Evolutionary conservation across 2,888 invertebrate species (phyloP).

Genomic region (Ophion costatus): DNA sequence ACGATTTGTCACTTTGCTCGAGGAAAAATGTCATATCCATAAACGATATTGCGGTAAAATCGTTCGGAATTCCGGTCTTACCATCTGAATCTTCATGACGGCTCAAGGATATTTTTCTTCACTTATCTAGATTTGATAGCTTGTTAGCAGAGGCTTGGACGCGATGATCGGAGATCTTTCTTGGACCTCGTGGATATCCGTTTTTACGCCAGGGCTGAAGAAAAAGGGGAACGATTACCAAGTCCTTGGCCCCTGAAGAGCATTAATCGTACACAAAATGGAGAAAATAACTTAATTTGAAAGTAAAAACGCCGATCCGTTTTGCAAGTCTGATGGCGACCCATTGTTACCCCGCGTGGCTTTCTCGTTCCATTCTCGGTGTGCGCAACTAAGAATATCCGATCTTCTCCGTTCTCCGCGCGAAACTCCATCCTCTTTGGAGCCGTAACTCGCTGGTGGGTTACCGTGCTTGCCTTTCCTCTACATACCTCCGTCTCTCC

Average conservation of each 20-base stretch:
- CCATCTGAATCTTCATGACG: constrained; percentile 25
- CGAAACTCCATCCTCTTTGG: constrained; percentile 38
- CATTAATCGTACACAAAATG: constrained; percentile 81
- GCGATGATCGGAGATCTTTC: constrained; percentile 31
- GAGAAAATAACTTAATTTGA: constrained; percentile 82
- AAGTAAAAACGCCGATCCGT: constrained; percentile 80
- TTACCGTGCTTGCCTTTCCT: constrained; percentile 43
- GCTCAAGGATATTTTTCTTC: constrained; percentile 44
- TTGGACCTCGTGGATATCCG: constrained; percentile 24
- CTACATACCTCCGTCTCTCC: constrained; percentile 44
- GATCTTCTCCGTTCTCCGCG: constrained; percentile 52
- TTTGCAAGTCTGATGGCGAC: constrained; percentile 82
- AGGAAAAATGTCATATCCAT: constrained; percentile 52
- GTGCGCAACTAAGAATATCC: constrained; percentile 78
- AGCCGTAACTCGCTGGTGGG: constrained; percentile 20
- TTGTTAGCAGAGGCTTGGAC: constrained; percentile 33
- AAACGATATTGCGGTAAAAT: constrained; percentile 28
- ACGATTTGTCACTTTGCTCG: constrained; percentile 57
- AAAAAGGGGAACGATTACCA: constrained; percentile 39
- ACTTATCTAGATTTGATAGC: constrained; percentile 43
- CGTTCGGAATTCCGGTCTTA: constrained; percentile 39
- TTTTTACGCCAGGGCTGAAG: constrained; percentile 11
- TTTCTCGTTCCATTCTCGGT: constrained; percentile 58
- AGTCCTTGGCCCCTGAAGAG: constrained; percentile 71
- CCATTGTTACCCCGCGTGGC: constrained; percentile 76